phyloP scores from a whole-genome alignment of 2,113 vertebrate genomes.

The Boleophthalmus pectinirostris region DNA sequence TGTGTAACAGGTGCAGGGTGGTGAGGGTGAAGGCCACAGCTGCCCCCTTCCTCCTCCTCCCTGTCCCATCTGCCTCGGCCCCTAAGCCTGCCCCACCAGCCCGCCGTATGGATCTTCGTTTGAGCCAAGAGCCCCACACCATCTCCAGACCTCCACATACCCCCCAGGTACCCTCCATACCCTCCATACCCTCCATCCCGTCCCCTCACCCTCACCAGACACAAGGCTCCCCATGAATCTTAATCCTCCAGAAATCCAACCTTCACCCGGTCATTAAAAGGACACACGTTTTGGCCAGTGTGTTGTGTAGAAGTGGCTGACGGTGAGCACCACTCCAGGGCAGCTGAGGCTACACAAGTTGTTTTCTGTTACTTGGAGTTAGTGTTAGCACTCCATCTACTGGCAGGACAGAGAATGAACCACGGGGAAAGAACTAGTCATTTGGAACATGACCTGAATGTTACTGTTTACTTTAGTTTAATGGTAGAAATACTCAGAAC shows the following conservation, averaged over 20 bases:
- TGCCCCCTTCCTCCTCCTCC: constrained; percentile 45
- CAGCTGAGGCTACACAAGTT: too few species aligned
- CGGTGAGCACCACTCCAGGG: too few species aligned
- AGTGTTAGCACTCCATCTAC: too few species aligned
- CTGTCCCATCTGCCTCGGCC: constrained; percentile 66
- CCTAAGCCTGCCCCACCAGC: constrained; percentile 5
- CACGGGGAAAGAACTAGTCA: too few species aligned
- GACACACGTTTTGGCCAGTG: too few species aligned
- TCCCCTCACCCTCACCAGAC: constrained; percentile 39
- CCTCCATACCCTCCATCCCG: constrained; percentile 25
- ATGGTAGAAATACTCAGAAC: too few species aligned
- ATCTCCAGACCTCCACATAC: constrained; percentile 24
- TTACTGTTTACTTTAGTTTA: too few species aligned
- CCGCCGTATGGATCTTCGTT: constrained; percentile 24
- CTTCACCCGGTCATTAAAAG: constrained; percentile 22
- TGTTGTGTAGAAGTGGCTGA: too few species aligned
- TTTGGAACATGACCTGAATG: too few species aligned
- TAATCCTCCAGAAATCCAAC: constrained; percentile 20
- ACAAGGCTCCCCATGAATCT: constrained; percentile 30
- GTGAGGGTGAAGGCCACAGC: constrained; percentile 57
- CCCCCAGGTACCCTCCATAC: constrained; percentile 42
- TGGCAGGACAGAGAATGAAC: too few species aligned
- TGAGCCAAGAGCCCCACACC: constrained; percentile 62
- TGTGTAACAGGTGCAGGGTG: constrained; percentile 78
- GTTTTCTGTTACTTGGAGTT: too few species aligned